Evolutionary conservation across 2,888 invertebrate genomes (phyloP), one percentile per base, ranked within the genome.

Genomic region (Tryphoninae sp.): DNA sequence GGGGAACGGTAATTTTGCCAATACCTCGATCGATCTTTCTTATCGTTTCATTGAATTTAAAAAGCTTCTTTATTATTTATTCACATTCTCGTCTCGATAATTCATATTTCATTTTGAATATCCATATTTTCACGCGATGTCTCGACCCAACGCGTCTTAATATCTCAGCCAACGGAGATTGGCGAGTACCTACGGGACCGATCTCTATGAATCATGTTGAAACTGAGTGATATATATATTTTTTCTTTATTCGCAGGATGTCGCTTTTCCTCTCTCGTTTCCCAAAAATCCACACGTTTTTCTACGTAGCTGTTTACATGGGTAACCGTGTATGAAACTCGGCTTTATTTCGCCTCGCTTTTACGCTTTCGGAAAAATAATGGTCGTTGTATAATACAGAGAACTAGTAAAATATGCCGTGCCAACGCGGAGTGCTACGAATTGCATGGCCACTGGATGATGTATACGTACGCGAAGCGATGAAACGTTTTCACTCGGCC

Each of bases 321-420:
- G 4, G 33, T 0, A 6, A 33, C 33, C 33, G 33, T 6, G 2
- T 33, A 7, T 33, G 33, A 6, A 33, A 33, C 62, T 73, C 45
- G n/a, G 13, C 59, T 67, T 75, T 75, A 75, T 75, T 75, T 67
- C 33, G 19, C 75, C 45, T 75, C 33, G 58, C 16, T n/a, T 53
- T 13, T 45, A 45, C 45, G 22, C 64, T 23, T 42, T 58, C 33
- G 51, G 78, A 65, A 61, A 55, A 78, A 72, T 67, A 58, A 78
- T 67, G 73, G 78, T 53, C 9, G 67, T 73, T 51, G 58, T 67
- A 67, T 61, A 65, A 40, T 42, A 58, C 11, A 69, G 2, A 16
- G 26, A 68, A 26, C 33, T 26, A 2, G 26, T 13, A 58, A 59
- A 11, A 64, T 55, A 65, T 58, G 45, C 64, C 19, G 58, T 58